Base-by-base conservation (phyloP, 2,113 vertebrate species). In the Forbesichthys agassizii region DNA sequence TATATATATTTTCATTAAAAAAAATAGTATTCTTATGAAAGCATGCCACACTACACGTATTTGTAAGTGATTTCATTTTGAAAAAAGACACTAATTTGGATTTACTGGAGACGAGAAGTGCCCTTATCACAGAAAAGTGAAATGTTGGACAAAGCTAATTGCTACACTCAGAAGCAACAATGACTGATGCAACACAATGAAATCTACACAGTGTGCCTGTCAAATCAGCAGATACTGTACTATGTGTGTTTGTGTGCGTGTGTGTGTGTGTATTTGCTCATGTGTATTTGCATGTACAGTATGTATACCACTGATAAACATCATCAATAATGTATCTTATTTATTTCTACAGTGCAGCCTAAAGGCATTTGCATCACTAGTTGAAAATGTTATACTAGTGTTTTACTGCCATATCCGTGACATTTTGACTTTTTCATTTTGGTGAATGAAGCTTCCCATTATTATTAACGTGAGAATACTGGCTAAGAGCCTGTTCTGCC, bases 161-260 rank as follows among this genome's bases (percentile, higher is more conserved):
- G 36, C 76, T 82, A 80, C 74, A 79, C 82, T 84, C 85, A 73
- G 75, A 82, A 71, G 77, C 47, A 74, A 66, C 73, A 79, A 20
- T 11, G 81, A 83, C 86, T 91, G 89, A 91, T 89, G 89, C 85
- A 91, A 91, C 79, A 72, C 74, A 36, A 59, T 84, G 89, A 91
- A 88, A 91, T 91, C 84, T 88, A 83, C 86, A 86, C 86, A 87
- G 88, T 86, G 83, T 88, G 88, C 83, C 83, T 20, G 20, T 54
- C 53, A 54, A 7, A 13, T 54, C 16, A 53, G 14, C 53, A 8
- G 7, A 55, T 55, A 14, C 18, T 55, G 14, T 13, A 55, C 58
- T 27, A 27, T 27, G 27, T 51, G 48, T 62, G 53, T 62, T 63
- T 46, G 80, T 72, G 75, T 73, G 72, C 61, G 74, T 68, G 64